These are phyloP conservation scores for Euborellia annulipes DNA, from an alignment of 1,140 invertebrate genomes.

Conservation along the genomic window DNA sequence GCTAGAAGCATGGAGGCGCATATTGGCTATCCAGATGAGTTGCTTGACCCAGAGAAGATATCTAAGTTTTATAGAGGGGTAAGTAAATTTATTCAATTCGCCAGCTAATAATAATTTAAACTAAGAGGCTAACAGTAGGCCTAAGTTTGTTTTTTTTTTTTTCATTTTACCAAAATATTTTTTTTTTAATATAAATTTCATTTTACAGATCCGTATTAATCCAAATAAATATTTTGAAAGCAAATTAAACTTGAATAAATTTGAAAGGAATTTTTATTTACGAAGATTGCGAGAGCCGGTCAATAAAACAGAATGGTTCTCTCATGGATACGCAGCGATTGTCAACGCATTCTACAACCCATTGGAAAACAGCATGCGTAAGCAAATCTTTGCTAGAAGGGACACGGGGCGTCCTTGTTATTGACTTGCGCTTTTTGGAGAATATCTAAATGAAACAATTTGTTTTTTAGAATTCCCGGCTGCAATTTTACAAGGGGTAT, in stretches of 20 bases:
- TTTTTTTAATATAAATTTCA: slow-evolving; percentile 8
- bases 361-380: slow-evolving; percentile 46
- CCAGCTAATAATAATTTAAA: slow-evolving; percentile 3
- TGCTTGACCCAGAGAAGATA: no score
- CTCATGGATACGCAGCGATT: slow-evolving; percentile 41
- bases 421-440: neutral
- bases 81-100: no score
- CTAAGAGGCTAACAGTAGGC: slow-evolving; percentile 19
- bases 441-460: neutral
- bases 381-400: slow-evolving; percentile 2
- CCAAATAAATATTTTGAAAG: no score
- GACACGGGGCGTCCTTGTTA: neutral
- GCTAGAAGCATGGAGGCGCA: no score
- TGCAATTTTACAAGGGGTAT: no score
- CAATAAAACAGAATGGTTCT: slow-evolving; percentile 50
- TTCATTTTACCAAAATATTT: neutral
- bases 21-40: no score
- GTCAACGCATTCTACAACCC: slow-evolving; percentile 53
- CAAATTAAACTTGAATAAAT: slow-evolving; percentile 44
- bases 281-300: slow-evolving; percentile 40
- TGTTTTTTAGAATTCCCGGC: no score
- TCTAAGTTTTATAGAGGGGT: no score
- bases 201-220: no score
- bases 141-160: slow-evolving; percentile 9
- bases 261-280: slow-evolving; percentile 41